Evolutionary conservation across 1,140 invertebrate species (phyloP).

Genomic region (Plutomurus gul): DNA sequence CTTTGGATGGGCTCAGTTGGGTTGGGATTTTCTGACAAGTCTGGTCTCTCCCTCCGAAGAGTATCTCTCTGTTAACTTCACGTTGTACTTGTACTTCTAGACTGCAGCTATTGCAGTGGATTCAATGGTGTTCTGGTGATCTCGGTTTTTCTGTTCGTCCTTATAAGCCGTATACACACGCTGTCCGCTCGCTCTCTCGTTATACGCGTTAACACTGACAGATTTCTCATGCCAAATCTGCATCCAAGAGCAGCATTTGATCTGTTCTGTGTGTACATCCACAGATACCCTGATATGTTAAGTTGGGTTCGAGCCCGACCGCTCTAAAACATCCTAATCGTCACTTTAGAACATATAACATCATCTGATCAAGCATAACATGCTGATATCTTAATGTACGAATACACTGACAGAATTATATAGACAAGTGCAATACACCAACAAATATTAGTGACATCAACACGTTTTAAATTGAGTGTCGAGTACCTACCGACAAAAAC

Average conservation of each 20-base stretch:
- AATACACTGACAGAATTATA: too few relatives aligned
- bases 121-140: not conserved
- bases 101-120: not conserved
- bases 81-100: too few relatives aligned
- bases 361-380: conserved; percentile 6
- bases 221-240: not conserved
- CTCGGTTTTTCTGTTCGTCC: not conserved
- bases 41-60: conserved; percentile 1
- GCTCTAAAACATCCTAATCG: too few relatives aligned
- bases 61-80: conserved; percentile 4
- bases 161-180: not conserved
- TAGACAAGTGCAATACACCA: too few relatives aligned
- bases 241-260: not conserved
- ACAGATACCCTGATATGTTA: not conserved
- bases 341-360: not conserved
- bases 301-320: not conserved
- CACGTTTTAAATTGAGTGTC: too few relatives aligned
- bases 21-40: conserved; percentile 23
- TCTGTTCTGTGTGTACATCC: not conserved
- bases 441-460: too few relatives aligned
- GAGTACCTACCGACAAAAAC: too few relatives aligned
- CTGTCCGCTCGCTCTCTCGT: too few relatives aligned
- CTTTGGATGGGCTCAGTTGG: conserved; percentile 25
- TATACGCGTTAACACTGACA: not conserved
- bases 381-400: not conserved